Evolutionary conservation across 2,888 invertebrate genomes (phyloP), one percentile per base, ranked within the genome.

Genomic region (Rhagonycha lutea): DNA sequence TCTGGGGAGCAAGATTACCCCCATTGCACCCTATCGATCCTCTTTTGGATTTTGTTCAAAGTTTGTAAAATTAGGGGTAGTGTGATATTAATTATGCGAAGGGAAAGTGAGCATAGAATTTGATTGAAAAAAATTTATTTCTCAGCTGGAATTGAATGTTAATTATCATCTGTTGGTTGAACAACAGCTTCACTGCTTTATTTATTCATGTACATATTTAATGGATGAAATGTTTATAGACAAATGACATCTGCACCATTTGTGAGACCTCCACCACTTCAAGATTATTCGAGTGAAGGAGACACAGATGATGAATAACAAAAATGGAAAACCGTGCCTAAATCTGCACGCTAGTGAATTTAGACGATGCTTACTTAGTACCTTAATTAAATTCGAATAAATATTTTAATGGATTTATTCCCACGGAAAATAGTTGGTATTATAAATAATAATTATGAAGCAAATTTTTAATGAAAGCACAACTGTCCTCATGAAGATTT

Each of bases 291-390:
- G 84, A 96, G 96, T 88, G 97, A 96, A 86, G 94, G 96, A 63
- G 97, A 96, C 86, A 95, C 96, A 60, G 97, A 97, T 88, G 97
- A 97, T 86, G 97, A 98, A 91, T 97, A 91, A 89, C 86, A 85
- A 80, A 86, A 84, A 84, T 84, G 83, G 69, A 81, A 80, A 69
- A 74, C 68, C 80, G 82, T 82, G 80, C 80, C 81, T 75, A 76
- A 70, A 62, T 72, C 65, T 73, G 80, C 80, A 81, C 80, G 79
- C 14, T 79, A 79, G 78, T 75, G 68, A 74, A 76, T 75, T 69
- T 74, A 78, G 75, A 76, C 74, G 70, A 60, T 76, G 76, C 76
- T 78, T 76, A 78, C 72, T 73, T 78, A 78, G 75, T 78, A 78
- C 78, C 78, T 78, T 75, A 68, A 71, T 76, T 70, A 74, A 77